Base-by-base conservation (phyloP, 1,140 invertebrate species). In the Drosophila nannoptera region DNA sequence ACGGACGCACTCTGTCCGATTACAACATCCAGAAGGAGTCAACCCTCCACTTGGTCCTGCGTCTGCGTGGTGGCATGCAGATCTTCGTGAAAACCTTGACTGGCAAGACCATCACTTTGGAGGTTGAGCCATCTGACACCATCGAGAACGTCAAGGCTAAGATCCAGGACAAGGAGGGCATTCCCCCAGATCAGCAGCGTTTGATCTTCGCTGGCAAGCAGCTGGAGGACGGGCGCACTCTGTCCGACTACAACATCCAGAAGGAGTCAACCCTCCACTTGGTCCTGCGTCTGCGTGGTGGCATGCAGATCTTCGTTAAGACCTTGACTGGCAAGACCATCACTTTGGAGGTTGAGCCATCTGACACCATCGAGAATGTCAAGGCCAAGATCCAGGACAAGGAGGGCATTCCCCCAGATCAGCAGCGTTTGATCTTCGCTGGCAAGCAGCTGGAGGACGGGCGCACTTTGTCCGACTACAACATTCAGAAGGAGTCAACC, bases 241-340 rank as follows among this genome's bases (percentile, higher is more conserved):
- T 94, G 0, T 92, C 92, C 2, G 93, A 93, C 70, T 93, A 96
- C 88, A 95, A 95, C 87, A 96, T 96, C 78, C 94, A 96, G 87
- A 96, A 96, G 88, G 96, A 98, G 90, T 97, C 96, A 0, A 98
- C 96, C 4, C 92, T 97, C 54, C 96, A 97, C 89, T 92, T 97
- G 83, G 96, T 97, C 7, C 90, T 96, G 5, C 92, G 95, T 90
- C 92, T 96, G 46, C 92, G 95, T 92, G 92, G 95, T 93, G 84
- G 88, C 55, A 96, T 96, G 93, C 94, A 91, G 90, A 95, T 95
- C 80, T 95, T 95, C 89, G 94, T 95, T 3, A 95, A 95, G 89
- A 95, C 94, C 74, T 91, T 95, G 6, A 95, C 94, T 80, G 95
- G 95, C 59, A 96, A 96, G 88, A 96, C 95, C 67, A 96, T 95